A percentile compares a stretch with the other conserved stretches of the same genome.
phyloP scores from a whole-genome alignment of 1,140 invertebrate species.

The Neodiprion fabricii region DNA sequence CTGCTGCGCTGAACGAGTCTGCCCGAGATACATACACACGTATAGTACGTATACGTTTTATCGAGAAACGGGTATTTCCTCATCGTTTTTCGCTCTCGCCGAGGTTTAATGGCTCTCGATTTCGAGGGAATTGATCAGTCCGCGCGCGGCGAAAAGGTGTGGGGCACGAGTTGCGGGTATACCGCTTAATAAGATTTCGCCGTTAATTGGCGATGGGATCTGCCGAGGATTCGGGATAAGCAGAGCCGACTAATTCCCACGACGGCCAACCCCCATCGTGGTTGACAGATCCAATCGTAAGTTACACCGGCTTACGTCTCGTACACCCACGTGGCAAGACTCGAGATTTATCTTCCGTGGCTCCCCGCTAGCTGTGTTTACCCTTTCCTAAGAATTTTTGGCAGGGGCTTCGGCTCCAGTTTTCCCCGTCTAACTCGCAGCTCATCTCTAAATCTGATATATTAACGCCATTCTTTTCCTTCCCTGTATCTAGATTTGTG shows the following conservation, averaged over 20 bases:
- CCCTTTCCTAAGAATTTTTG: background rate
- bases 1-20: too few species aligned
- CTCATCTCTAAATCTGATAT: conserved; percentile 25
- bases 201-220: conserved; percentile 6
- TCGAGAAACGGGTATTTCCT: background rate
- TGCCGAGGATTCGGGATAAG: background rate
- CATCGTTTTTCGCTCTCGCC: background rate
- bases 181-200: background rate
- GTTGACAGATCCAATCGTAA: conserved; percentile 5
- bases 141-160: background rate
- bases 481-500: conserved; percentile 44
- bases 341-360: background rate
- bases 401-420: background rate
- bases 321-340: background rate
- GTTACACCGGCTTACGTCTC: background rate
- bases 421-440: background rate
- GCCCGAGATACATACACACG: too few species aligned
- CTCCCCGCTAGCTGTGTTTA: background rate
- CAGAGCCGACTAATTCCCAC: conserved; percentile 1
- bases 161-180: background rate
- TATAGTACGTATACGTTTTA: too few species aligned
- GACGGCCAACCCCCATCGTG: background rate
- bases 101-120: background rate
- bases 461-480: conserved; percentile 35
- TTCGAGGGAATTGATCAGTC: background rate